Conservation (phyloP, 2,888 invertebrate genomes). For the Elmis aenea region DNA sequence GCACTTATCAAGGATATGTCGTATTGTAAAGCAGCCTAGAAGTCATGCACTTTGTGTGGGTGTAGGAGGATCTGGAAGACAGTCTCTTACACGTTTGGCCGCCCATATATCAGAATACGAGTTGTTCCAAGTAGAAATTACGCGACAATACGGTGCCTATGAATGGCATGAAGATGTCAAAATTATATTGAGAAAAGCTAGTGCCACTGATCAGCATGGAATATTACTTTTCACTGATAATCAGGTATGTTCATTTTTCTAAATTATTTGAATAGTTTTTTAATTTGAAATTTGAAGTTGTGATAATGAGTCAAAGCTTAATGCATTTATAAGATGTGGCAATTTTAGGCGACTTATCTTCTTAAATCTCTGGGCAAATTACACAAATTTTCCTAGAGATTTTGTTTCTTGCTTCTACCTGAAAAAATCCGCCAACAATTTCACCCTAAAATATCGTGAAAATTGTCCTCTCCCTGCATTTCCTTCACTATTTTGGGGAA, state of each 20-base stretch:
- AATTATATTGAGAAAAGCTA: slow-evolving; percentile 70
- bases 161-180: slow-evolving; percentile 95
- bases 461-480: too few relatives aligned
- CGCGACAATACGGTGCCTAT: slow-evolving; percentile 71
- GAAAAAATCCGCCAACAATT: too few relatives aligned
- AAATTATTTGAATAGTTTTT: slow-evolving; percentile 8
- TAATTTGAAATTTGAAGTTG: slow-evolving; percentile 1
- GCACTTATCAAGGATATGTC: slow-evolving; percentile 85
- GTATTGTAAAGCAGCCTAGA: slow-evolving; percentile 86
- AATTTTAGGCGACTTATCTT: too few relatives aligned
- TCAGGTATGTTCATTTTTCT: slow-evolving; percentile 70
- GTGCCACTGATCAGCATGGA: slow-evolving; percentile 78
- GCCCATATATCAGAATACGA: slow-evolving; percentile 95
- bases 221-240: slow-evolving; percentile 89
- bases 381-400: too few relatives aligned
- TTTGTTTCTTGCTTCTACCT: too few relatives aligned
- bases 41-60: slow-evolving; percentile 88
- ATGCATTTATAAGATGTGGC: too few relatives aligned
- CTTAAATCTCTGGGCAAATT: too few relatives aligned
- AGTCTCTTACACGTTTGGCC: slow-evolving; percentile 83
- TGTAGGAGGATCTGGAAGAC: slow-evolving; percentile 89
- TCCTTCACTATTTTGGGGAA: too few relatives aligned
- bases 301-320: neutral
- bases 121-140: slow-evolving; percentile 87
- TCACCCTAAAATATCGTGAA: too few relatives aligned